Conservation (phyloP, 1,140 invertebrate genomes). For the Drosophila navojoa region DNA sequence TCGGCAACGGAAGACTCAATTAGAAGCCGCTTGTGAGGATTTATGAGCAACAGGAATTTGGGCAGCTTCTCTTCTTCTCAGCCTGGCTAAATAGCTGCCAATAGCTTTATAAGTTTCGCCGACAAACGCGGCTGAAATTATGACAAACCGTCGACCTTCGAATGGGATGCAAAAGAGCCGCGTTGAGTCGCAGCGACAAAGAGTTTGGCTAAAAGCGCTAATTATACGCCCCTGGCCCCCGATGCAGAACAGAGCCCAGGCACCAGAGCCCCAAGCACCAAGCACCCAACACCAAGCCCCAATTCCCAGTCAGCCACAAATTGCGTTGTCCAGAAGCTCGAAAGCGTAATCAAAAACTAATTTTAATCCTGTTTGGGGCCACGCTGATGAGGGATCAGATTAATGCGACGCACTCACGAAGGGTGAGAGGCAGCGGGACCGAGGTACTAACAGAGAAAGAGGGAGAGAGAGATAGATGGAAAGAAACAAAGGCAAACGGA, state of each 20-base stretch:
- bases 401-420: slow-evolving; percentile 61
- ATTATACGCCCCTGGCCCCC: slow-evolving; percentile 61
- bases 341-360: slow-evolving; percentile 84
- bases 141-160: slow-evolving; percentile 77
- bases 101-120: slow-evolving; percentile 71
- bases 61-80: slow-evolving; percentile 36
- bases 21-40: slow-evolving; percentile 71
- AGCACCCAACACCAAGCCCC: background rate
- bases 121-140: slow-evolving; percentile 55
- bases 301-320: slow-evolving; percentile 59
- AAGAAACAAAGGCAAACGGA: slow-evolving; percentile 12
- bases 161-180: slow-evolving; percentile 65
- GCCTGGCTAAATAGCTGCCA: slow-evolving; percentile 74
- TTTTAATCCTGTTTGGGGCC: slow-evolving; percentile 83
- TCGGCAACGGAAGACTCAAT: slow-evolving; percentile 75
- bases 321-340: slow-evolving; percentile 84
- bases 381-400: slow-evolving; percentile 72
- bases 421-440: slow-evolving; percentile 12
- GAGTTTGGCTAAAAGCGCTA: slow-evolving; percentile 81
- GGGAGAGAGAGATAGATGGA: background rate
- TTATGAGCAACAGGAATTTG: slow-evolving; percentile 77
- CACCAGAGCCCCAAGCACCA: background rate
- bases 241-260: background rate
- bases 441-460: background rate
- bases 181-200: slow-evolving; percentile 38